phyloP scores from a whole-genome alignment of 2,797 vertebrate species.

The Halcyon badia region DNA sequence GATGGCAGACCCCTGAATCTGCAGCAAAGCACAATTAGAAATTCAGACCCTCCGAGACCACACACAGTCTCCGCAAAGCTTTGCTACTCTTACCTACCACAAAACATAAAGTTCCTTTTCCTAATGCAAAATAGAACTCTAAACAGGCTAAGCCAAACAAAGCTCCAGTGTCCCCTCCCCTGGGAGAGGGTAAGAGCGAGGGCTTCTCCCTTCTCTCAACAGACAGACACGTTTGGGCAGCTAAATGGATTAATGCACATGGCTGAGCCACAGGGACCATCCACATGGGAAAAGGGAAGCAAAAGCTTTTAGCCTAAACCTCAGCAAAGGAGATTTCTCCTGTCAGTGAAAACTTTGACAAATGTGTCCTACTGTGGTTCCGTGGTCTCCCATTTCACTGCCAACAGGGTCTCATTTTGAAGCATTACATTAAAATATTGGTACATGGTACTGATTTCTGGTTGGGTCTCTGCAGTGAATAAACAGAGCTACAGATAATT shows the following conservation, averaged over 20 bases:
- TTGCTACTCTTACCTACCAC: neutral
- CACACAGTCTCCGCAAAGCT: neutral
- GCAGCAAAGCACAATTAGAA: rapidly evolving
- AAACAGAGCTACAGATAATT: neutral
- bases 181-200: neutral
- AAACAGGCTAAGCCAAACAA: constrained; percentile 15
- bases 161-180: neutral
- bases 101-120: neutral
- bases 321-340: neutral
- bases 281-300: neutral
- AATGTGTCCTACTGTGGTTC: neutral
- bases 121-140: neutral
- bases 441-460: neutral
- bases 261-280: neutral
- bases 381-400: neutral
- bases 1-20: neutral
- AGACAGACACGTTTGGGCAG: neutral
- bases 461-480: neutral
- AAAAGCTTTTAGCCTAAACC: neutral
- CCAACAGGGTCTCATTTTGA: neutral
- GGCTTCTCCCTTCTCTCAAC: neutral
- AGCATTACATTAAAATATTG: neutral
- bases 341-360: neutral
- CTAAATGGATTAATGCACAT: neutral
- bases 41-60: neutral